Evolutionary conservation across 1,140 invertebrate genomes (phyloP), one percentile per base, ranked within the genome.

Genomic region (Himalopsyche phryganea): DNA sequence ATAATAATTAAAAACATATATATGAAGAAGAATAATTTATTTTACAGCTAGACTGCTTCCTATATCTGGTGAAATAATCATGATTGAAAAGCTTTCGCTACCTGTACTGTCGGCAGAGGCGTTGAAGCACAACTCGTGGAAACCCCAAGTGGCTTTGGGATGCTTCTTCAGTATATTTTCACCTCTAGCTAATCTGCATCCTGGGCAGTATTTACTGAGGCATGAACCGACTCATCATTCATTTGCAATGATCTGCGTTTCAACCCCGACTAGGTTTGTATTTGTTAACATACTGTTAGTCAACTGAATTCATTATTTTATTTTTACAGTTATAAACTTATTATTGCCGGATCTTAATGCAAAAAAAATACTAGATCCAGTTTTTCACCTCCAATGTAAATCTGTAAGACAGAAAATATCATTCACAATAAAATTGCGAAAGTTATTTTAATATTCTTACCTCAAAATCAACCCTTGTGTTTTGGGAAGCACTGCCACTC

Each of bases 121-220:
- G 2, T 63, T 64, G n/a, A 67, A 69, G 18, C 66, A 73, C 20
- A 70, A 74, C 49, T 61, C 70, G 0, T 53, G 69, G 11, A 76
- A 71, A 49, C 70, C 68, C 3, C 66, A 74, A 47, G 33, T 68
- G 38, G 63, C 66, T 57, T 58, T 77, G 2, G 58, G 60, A 6
- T 52, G 71, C 38, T 62, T 80, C 18, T 69, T 79, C 49, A 76
- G 72, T 61, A 58, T 79, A 19, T 68, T 76, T 50, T 58, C 67
- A n/a, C 45, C 23, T 36, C 55, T 80, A 38, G 38, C 50, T 1
- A 61, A 60, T 17, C 56, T 76, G 18, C 45, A 64, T 20, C 64
- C 70, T 13, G 79, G 77, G 14, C 60, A 61, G 33, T 80, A 80
- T 65, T 36, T 80, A 20, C 57, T 80, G 13, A 69, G 66, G 19